phyloP scores from a whole-genome alignment of 2,113 vertebrate species.

The Lepisosteus osseus region DNA sequence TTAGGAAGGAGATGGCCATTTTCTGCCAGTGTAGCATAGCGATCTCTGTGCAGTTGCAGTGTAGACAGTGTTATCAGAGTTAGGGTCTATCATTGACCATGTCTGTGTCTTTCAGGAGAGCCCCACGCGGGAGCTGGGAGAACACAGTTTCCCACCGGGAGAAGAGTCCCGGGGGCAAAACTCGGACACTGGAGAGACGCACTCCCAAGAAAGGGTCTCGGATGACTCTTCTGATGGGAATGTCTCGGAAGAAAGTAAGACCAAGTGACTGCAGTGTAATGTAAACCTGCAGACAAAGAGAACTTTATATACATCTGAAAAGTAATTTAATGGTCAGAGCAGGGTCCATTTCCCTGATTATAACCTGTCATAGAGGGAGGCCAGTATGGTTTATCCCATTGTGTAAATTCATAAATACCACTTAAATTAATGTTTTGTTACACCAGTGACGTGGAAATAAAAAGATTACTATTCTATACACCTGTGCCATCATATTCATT shows the following conservation, averaged over 20 bases:
- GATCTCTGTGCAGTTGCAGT: neutral
- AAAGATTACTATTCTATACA: too few species aligned
- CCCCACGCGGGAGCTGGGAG: constrained; percentile 83
- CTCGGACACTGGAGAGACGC: constrained; percentile 35
- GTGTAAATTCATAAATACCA: too few species aligned
- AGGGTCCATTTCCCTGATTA: too few species aligned
- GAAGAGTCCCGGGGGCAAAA: constrained; percentile 49
- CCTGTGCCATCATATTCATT: neutral
- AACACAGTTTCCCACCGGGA: constrained; percentile 68
- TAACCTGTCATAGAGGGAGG: too few species aligned
- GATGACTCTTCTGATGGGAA: constrained; percentile 51
- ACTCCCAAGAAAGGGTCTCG: constrained; percentile 28
- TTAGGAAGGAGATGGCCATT: too few species aligned
- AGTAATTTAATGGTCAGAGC: too few species aligned
- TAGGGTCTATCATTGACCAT: neutral
- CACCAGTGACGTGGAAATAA: too few species aligned
- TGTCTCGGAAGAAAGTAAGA: constrained; percentile 66
- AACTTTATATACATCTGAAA: too few species aligned
- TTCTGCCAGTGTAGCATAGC: too few species aligned
- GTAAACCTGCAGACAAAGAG: too few species aligned
- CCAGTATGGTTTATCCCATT: too few species aligned
- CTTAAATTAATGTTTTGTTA: too few species aligned
- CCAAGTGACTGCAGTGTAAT: neutral
- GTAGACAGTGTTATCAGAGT: neutral
- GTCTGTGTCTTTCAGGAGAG: constrained; percentile 73